A percentile compares a stretch with the other conserved stretches of the same genome.
Evolutionary conservation across 35 echinoderm and acorn worm genomes (phyloP).

Genomic region (Lytechinus pictus): DNA sequence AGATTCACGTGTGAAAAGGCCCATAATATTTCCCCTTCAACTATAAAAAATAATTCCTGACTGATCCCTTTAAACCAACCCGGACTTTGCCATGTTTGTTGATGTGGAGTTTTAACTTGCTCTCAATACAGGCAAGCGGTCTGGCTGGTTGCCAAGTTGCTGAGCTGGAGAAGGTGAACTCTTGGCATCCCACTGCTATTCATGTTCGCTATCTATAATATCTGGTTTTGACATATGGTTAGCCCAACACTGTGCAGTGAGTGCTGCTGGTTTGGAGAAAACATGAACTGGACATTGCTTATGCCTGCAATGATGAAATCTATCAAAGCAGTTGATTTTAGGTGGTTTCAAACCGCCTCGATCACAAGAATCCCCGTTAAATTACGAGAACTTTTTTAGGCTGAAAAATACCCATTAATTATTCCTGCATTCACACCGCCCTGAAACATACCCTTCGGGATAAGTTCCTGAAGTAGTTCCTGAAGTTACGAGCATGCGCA

Average conservation of each 20-base stretch:
- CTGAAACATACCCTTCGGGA: too few species aligned
- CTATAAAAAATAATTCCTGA: neutral
- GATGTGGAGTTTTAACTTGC: slow-evolving; percentile 10
- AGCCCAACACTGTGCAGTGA: neutral
- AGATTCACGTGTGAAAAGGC: too few species aligned
- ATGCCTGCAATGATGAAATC: neutral
- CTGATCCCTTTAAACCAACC: neutral
- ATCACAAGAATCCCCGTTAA: too few species aligned
- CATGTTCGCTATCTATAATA: slow-evolving; percentile 43
- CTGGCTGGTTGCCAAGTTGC: slow-evolving; percentile 32
- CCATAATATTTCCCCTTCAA: neutral
- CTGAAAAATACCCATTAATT: too few species aligned
- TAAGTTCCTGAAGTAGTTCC: too few species aligned
- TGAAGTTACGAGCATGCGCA: too few species aligned
- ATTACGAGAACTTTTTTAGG: too few species aligned
- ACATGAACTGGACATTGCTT: neutral
- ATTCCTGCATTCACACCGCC: too few species aligned
- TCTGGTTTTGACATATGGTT: slow-evolving; percentile 47
- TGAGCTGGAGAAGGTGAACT: slow-evolving; percentile 25
- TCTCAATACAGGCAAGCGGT: slow-evolving; percentile 2
- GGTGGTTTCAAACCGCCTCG: too few species aligned
- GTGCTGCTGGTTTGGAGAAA: neutral
- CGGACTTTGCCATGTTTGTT: slow-evolving; percentile 30
- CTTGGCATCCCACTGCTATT: slow-evolving; percentile 48
- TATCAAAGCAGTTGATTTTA: neutral